Conservation (phyloP, 2,113 vertebrate genomes). For the Camarhynchus parvulus region DNA sequence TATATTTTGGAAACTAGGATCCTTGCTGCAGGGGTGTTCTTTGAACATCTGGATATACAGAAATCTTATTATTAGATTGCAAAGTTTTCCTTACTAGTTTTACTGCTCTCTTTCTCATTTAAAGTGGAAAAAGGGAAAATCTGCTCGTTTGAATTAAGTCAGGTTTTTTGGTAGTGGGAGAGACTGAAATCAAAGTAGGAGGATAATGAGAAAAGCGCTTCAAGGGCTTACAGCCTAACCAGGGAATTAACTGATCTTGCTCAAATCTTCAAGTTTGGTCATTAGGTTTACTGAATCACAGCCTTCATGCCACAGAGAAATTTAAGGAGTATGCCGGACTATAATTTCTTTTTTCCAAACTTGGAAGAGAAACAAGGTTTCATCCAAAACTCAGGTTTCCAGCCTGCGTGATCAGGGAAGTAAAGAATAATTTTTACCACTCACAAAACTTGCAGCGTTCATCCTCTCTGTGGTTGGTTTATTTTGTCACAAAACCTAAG, state of each 20-base stretch:
- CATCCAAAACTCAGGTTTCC: background rate
- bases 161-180: background rate
- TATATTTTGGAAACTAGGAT: background rate
- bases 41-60: slow-evolving; percentile 9
- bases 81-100: background rate
- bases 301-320: background rate
- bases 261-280: background rate
- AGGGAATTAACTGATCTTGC: background rate
- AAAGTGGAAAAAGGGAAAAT: background rate
- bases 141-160: background rate
- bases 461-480: background rate
- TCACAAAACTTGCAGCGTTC: background rate
- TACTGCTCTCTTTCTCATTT: background rate
- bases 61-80: slow-evolving; percentile 3
- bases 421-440: background rate
- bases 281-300: background rate
- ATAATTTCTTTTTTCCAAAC: background rate
- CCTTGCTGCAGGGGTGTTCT: background rate
- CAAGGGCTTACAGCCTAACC: background rate
- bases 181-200: background rate
- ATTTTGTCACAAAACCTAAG: background rate
- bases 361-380: background rate
- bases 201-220: background rate
- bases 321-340: background rate
- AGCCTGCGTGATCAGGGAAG: background rate